These are phyloP conservation scores for Mirza zaza DNA, from an alignment of 2,113 vertebrate genomes.

Conservation along the genomic window DNA sequence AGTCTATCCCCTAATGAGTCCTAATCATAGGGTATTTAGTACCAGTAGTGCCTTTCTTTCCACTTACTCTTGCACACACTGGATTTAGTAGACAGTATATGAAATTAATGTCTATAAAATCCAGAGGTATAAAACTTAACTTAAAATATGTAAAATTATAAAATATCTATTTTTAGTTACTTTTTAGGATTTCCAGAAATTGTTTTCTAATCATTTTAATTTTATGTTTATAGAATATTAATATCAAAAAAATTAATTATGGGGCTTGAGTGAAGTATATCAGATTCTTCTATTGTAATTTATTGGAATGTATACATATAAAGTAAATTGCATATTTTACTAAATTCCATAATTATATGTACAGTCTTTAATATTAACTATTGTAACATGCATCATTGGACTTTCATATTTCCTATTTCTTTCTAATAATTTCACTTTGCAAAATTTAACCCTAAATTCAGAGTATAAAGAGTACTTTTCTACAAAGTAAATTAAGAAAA, in stretches of 20 bases:
- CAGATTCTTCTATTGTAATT: not conserved
- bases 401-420: not conserved
- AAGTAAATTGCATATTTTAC: not conserved
- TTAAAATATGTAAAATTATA: not conserved
- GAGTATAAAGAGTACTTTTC: not conserved
- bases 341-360: not conserved
- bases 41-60: not conserved
- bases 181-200: not conserved
- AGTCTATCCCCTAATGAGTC: not conserved
- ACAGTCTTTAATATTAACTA: not conserved
- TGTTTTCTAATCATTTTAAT: not conserved
- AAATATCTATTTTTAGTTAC: not conserved
- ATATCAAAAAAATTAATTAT: not conserved
- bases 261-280: not conserved
- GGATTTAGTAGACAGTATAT: not conserved
- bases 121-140: not conserved
- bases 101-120: not conserved
- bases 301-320: too few relatives aligned
- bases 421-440: not conserved
- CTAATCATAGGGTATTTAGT: not conserved
- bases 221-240: not conserved
- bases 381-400: not conserved
- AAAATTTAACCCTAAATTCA: not conserved
- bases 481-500: not conserved
- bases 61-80: not conserved